Conservation (phyloP, 2,888 invertebrate genomes). For the Cepaea hortensis region DNA sequence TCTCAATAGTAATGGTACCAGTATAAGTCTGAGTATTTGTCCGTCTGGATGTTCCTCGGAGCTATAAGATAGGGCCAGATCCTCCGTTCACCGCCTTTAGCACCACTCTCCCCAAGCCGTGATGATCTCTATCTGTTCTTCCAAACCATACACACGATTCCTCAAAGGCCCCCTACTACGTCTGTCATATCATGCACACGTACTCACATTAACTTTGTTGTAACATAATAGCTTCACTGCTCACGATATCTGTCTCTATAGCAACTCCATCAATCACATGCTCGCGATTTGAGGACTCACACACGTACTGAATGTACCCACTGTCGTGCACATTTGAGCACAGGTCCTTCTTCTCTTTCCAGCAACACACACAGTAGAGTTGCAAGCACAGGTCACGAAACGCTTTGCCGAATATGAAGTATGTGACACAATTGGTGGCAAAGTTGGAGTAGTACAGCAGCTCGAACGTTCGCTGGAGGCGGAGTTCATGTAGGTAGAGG, state of each 20-base stretch:
- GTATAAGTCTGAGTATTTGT: no score
- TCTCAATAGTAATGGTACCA: no score
- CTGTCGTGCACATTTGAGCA: neutral
- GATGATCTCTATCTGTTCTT: no score
- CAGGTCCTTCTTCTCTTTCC: neutral
- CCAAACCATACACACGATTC: no score
- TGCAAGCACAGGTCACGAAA: slow-evolving; percentile 43
- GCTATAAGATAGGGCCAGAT: no score
- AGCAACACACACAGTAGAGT: slow-evolving; percentile 28
- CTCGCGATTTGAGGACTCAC: neutral
- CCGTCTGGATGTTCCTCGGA: no score
- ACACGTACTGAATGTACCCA: neutral
- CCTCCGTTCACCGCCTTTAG: no score
- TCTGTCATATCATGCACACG: no score
- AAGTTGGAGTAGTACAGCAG: slow-evolving; percentile 52
- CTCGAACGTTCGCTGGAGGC: slow-evolving; percentile 50
- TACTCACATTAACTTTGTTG: neutral
- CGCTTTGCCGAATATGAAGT: slow-evolving; percentile 47
- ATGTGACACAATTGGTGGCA: slow-evolving; percentile 51
- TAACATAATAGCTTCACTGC: slow-evolving; percentile 4
- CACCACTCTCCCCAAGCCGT: no score
- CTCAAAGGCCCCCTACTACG: no score
- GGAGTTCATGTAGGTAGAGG: slow-evolving; percentile 12
- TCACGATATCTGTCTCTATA: slow-evolving; percentile 6
- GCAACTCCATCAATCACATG: neutral